Base-by-base conservation (phyloP, 2,888 invertebrate species). In the Cerastis rubricosa region DNA sequence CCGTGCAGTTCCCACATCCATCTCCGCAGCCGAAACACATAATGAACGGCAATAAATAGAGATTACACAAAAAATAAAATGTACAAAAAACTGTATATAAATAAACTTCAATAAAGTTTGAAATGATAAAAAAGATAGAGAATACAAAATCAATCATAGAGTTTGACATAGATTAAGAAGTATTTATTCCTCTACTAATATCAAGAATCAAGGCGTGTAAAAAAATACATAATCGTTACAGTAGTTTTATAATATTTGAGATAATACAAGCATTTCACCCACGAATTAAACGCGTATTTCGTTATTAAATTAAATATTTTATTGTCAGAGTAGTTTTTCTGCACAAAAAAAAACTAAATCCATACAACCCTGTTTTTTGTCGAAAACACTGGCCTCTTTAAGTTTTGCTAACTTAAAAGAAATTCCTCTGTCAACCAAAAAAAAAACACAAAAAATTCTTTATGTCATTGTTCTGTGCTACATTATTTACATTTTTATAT, bases 11-110 rank as follows among this genome's bases (percentile, higher is more conserved):
- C 2, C 85, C 83, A 22, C 86, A 74, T 45, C 74, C 77, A 5
- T 61, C 0, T 3, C 51, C 40, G 49, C 87, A 89, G n/a, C 76
- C 72, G 57, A 86, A 85, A 76, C 88, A 88, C 90, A 90, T 86
- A 76, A 68, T 80, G 61, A 70, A 78, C 43, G 22, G 9, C 22
- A 63, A 71, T 61, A 74, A 63, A 76, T 64, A 51, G 54, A 59
- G 0, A 71, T 61, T 40, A 49, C 22, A 59, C n/a, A 81, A 49
- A 72, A 45, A n/a, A 43, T n/a, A 35, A 68, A 47, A 71, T 17
- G 45, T 54, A 65, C 17, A 65, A 45, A 71, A 82, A 74, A 64
- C 7, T 35, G 22, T 72, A 40, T 22, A 43, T 3, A 29, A 17
- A 54, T n/a, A 76, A 65, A 81, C 63, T 71, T 69, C 78, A 71